A percentile compares a stretch with the other conserved stretches of the same genome.
Evolutionary conservation across 92 coral and sea anemone species (phyloP).

Genomic region (Porites divaricata): DNA sequence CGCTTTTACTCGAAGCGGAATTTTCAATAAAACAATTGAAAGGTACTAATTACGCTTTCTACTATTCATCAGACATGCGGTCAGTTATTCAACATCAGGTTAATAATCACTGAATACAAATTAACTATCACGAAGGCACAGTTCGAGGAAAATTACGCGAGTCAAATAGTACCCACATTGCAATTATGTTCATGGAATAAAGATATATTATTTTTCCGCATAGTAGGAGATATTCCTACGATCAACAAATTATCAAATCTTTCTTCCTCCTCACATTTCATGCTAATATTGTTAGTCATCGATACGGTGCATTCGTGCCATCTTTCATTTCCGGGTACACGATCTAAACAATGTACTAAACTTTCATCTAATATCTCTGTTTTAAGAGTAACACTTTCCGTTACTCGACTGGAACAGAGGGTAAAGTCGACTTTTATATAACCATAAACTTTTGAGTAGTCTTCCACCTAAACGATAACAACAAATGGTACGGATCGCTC

Average conservation of each 20-base stretch:
- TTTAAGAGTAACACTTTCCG: neutral
- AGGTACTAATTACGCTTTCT: neutral
- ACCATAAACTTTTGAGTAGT: neutral
- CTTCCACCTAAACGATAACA: neutral
- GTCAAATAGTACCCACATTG: neutral
- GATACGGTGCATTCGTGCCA: neutral
- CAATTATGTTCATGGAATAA: neutral
- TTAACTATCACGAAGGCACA: constrained; percentile 6
- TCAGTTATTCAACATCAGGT: neutral
- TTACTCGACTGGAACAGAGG: neutral
- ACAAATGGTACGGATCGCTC: neutral
- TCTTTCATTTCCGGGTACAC: neutral
- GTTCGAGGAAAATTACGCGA: neutral
- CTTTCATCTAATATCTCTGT: too few relatives aligned
- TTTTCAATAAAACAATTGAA: neutral
- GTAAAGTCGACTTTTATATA: neutral
- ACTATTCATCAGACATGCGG: neutral
- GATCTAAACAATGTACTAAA: neutral
- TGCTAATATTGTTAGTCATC: neutral
- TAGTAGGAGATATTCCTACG: neutral
- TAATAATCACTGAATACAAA: constrained; percentile 3
- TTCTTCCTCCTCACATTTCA: neutral
- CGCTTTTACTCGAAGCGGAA: neutral
- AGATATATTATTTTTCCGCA: neutral
- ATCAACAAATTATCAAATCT: neutral